phyloP scores from a whole-genome alignment of 2,797 vertebrate species.

The Enteromius argenteus region DNA sequence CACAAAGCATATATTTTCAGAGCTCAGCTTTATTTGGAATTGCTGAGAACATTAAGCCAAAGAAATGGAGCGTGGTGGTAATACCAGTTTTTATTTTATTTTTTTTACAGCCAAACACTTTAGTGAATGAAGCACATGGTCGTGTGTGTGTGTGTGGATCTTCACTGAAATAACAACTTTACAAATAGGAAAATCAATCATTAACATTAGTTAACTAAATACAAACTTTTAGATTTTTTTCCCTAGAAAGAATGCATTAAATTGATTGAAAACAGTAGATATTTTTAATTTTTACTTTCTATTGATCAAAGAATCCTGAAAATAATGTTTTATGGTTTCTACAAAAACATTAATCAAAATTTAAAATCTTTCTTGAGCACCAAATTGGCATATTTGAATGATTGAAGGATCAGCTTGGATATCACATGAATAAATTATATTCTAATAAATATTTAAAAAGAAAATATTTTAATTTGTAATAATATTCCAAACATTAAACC shows the following conservation, averaged over 20 bases:
- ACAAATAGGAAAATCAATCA: background rate
- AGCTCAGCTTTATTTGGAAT: constrained; percentile 41
- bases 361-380: background rate
- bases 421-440: background rate
- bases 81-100: background rate
- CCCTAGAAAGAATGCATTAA: background rate
- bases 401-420: background rate
- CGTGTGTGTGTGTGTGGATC: constrained; percentile 14
- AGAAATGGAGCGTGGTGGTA: constrained; percentile 30
- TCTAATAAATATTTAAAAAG: background rate
- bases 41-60: constrained; percentile 36
- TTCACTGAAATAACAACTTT: background rate
- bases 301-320: background rate
- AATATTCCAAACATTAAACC: background rate
- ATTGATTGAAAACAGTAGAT: background rate
- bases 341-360: too few relatives aligned
- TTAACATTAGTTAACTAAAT: background rate
- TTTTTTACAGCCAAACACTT: constrained; percentile 8
- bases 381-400: background rate
- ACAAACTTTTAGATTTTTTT: background rate
- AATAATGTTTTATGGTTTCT: background rate
- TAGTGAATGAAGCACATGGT: background rate
- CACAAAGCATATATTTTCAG: constrained; percentile 36
- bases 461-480: background rate
- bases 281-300: background rate